Base-by-base conservation (phyloP, 2,888 invertebrate genomes). In the Acanthococcus lagerstroemiae region DNA sequence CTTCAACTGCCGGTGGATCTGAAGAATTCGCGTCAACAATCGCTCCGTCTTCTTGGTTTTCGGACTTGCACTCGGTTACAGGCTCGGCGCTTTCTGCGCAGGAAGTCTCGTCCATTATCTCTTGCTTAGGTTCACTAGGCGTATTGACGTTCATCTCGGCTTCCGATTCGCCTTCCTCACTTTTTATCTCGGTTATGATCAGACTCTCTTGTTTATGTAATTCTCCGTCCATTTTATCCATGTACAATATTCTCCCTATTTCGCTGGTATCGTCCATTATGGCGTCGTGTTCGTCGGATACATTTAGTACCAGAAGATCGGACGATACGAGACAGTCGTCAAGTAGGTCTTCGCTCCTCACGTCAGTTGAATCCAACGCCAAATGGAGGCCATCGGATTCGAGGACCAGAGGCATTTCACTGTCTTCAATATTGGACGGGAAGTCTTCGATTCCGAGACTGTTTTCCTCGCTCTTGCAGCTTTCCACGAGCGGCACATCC, bases 401-500 rank as follows among this genome's bases (percentile, higher is more conserved):
- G 15, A 71, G 69, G 4, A 69, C 71, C 26, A 69, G 50, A 0
- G 69, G 67, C 71, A 72, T 72, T 19, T 71, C 72, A 57, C 70
- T 70, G 19, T 70, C 70, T 60, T 71, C 68, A 30, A 71, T 66
- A 17, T 71, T 69, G 2, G 70, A 70, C 25, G 27, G 52, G 17
- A 63, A 63, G 21, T 63, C 63, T 6, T 54, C 44, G 1, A 54
- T 9, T 37, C 37, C 63, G n/a, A 52, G 54, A 25, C 52, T 52
- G 21, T 50, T 30, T 21, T 61, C 61, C 15, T 48, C 22, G 52
- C 63, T 69, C 68, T 72, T 72, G 27, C 72, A 72, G n/a, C 71
- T 70, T 48, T 71, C 72, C 5, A 71, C 70, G 19, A 72, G 65
- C 19, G 72, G 71, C 44, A 72, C 71, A 61, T 72, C 72, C 67